Evolutionary conservation across 2,888 invertebrate species (phyloP).

Genomic region (Cephus nigrinus): DNA sequence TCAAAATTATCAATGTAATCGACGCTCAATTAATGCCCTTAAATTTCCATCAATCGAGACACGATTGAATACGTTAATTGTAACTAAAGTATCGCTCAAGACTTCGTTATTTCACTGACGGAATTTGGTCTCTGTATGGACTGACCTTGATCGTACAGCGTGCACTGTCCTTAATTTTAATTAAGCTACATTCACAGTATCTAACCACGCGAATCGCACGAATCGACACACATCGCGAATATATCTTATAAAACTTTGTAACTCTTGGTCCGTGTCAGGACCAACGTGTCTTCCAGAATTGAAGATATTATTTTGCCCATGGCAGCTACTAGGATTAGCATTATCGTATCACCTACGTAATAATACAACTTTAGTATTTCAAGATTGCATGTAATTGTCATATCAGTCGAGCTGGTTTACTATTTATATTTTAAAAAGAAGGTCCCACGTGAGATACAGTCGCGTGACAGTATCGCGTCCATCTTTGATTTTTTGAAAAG

Average conservation of each 20-base stretch:
- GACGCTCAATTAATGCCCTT: not conserved
- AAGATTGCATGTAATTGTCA: not conserved
- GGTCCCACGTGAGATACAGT: not conserved
- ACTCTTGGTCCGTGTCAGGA: constrained; percentile 17
- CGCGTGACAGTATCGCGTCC: not conserved
- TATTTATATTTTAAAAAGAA: not conserved
- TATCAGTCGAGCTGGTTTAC: not conserved
- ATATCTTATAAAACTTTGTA: not conserved
- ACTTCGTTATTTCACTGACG: not conserved
- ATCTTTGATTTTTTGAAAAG: not conserved
- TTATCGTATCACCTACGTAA: not conserved
- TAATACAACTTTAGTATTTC: not conserved
- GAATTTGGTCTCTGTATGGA: not conserved
- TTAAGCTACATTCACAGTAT: constrained; percentile 19
- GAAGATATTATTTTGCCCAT: constrained; percentile 54
- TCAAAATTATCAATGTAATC: not conserved
- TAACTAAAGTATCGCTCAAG: not conserved
- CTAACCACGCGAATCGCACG: constrained; percentile 12
- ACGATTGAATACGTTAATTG: not conserved
- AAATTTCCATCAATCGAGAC: not conserved
- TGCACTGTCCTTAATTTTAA: constrained; percentile 28
- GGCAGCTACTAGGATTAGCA: constrained; percentile 32
- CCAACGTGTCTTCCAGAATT: constrained; percentile 55
- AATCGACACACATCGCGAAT: constrained; percentile 12
- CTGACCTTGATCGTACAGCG: not conserved